phyloP scores from a whole-genome alignment of 2,888 invertebrate species.

The Thymelicus lineola region DNA sequence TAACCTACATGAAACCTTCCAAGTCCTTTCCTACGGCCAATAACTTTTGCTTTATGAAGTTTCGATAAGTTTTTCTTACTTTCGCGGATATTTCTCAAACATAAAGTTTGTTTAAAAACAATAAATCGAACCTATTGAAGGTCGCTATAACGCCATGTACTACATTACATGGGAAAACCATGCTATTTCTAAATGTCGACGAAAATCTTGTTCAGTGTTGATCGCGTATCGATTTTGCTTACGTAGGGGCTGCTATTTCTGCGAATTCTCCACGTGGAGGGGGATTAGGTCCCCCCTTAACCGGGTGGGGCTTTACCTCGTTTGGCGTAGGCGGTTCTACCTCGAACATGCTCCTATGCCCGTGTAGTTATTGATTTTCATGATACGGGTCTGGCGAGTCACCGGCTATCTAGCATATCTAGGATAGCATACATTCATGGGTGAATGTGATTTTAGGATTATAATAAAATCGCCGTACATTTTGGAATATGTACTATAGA shows the following conservation, averaged over 20 bases:
- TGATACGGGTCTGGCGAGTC: conserved; percentile 2
- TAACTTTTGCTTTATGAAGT: too few species aligned
- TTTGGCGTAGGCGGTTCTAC: conserved; percentile 11
- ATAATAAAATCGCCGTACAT: too few species aligned
- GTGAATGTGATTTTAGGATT: background rate
- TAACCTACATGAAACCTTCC: too few species aligned
- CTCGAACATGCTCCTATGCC: conserved; percentile 18
- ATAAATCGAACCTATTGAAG: too few species aligned
- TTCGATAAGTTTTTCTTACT: too few species aligned
- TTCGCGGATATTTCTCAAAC: too few species aligned
- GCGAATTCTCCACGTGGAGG: conserved; percentile 22
- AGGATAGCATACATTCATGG: background rate
- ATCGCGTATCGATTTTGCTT: conserved; percentile 12
- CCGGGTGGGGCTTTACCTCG: conserved; percentile 14
- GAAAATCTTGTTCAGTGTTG: conserved; percentile 4
- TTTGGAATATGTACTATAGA: too few species aligned
- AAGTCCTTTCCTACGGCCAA: too few species aligned
- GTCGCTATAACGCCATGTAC: too few species aligned
- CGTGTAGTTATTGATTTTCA: conserved; percentile 15
- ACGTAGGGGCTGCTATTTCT: conserved; percentile 9
- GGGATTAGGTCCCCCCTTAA: conserved; percentile 15
- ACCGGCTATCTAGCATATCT: conserved; percentile 2
- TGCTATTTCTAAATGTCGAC: background rate
- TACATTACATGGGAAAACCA: too few species aligned
- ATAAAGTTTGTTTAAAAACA: too few species aligned